These are phyloP conservation scores for Nephrotoma flavescens DNA, from an alignment of 2,888 invertebrate species.

Conservation along the genomic window DNA sequence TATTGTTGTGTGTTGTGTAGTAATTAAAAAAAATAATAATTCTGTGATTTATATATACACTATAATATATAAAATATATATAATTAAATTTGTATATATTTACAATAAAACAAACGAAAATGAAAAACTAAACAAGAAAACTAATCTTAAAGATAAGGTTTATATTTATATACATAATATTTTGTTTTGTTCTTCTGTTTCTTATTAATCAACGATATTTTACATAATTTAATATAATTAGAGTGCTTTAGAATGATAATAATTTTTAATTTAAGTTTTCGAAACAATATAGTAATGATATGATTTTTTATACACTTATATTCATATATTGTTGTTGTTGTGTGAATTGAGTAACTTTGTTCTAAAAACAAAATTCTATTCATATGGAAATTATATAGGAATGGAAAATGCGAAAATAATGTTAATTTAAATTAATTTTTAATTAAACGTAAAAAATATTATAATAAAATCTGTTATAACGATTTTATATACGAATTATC, in stretches of 20 bases:
- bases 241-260: background rate
- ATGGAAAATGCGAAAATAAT: background rate
- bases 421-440: background rate
- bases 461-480: background rate
- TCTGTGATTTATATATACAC: background rate
- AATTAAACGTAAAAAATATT: background rate
- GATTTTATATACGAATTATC: background rate
- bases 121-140: background rate
- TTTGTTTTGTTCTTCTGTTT: background rate
- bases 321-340: background rate
- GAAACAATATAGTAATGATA: background rate
- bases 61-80: background rate
- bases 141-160: background rate
- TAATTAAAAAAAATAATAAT: background rate
- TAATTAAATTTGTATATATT: background rate
- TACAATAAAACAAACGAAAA: background rate
- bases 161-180: background rate
- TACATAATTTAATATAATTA: background rate
- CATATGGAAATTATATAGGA: background rate
- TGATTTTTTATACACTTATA: background rate
- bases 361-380: background rate
- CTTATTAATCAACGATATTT: background rate
- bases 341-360: background rate
- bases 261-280: background rate
- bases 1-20: background rate